A percentile compares a stretch with the other conserved stretches of the same genome.
phyloP scores from a whole-genome alignment of 35 echinoderm and acorn worm genomes.

The Ophiothrix spiculata region DNA sequence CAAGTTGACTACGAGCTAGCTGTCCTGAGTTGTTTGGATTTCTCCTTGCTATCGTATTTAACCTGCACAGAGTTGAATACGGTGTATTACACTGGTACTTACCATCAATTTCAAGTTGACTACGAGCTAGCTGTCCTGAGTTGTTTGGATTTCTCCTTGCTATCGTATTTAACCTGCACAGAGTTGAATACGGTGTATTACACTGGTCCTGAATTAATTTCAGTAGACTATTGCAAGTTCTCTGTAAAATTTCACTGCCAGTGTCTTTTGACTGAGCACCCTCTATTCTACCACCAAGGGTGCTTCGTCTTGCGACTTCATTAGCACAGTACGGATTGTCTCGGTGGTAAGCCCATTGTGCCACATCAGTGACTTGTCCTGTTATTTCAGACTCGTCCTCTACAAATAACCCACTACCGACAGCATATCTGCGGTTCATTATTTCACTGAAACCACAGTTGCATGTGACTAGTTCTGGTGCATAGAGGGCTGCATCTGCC shows the following conservation, averaged over 20 bases:
- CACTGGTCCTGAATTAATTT: slow-evolving; percentile 93
- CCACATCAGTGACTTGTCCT: slow-evolving; percentile 71
- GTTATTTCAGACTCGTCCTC: slow-evolving; percentile 99
- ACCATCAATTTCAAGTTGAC: slow-evolving; percentile 77
- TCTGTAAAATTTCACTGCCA: slow-evolving; percentile 51
- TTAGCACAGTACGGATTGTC: slow-evolving; percentile 77
- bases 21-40: slow-evolving; percentile 70
- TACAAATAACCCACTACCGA: slow-evolving; percentile 89
- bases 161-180: slow-evolving; percentile 59
- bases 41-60: slow-evolving; percentile 46
- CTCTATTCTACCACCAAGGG: slow-evolving; percentile 25
- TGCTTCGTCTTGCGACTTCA: slow-evolving; percentile 37
- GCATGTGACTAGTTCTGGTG: slow-evolving; percentile 39
- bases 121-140: slow-evolving; percentile 80
- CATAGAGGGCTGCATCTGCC: slow-evolving; percentile 29
- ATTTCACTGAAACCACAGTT: slow-evolving; percentile 92
- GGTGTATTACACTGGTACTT: slow-evolving; percentile 76
- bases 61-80: slow-evolving; percentile 79
- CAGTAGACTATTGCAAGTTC: slow-evolving; percentile 78
- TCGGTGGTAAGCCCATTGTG: slow-evolving; percentile 89
- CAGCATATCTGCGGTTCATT: slow-evolving; percentile 87
- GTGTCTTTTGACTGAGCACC: slow-evolving; percentile 42
- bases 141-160: slow-evolving; percentile 52
- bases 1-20: slow-evolving; percentile 75
- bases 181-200: slow-evolving; percentile 86